A percentile compares a stretch with the other conserved stretches of the same genome.
These are phyloP conservation scores for Pantherophis guttatus DNA, from an alignment of 2,113 vertebrate genomes.

Conservation along the genomic window DNA sequence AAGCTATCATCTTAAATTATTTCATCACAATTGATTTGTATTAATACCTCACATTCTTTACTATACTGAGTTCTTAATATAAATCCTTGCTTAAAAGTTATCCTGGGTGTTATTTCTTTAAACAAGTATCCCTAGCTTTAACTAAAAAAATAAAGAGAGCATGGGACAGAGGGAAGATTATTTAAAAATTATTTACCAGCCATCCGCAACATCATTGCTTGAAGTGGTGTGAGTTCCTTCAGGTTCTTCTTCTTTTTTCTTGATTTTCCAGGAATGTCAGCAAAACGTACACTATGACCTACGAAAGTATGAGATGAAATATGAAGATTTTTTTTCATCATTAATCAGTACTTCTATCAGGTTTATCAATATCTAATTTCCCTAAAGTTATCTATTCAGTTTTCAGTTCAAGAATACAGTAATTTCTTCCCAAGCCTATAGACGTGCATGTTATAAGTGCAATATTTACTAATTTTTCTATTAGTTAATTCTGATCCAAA, in stretches of 20 bases:
- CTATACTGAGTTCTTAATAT: background rate
- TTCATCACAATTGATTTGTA: background rate
- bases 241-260: conserved; percentile 88
- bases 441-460: background rate
- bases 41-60: background rate
- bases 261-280: conserved; percentile 83
- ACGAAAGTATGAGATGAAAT: background rate
- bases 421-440: background rate
- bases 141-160: background rate
- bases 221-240: conserved; percentile 93
- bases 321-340: background rate
- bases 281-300: conserved; percentile 91
- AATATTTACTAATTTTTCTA: background rate
- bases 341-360: background rate
- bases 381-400: background rate
- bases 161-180: too few relatives aligned
- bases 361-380: background rate
- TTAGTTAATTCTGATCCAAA: background rate
- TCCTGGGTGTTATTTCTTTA: background rate
- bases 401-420: background rate
- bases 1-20: background rate
- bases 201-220: conserved; percentile 99
- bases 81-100: background rate
- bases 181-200: conserved; percentile 72
- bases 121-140: background rate